phyloP scores from a whole-genome alignment of 2,113 vertebrate species.

The Reinhardtius hippoglossoides region DNA sequence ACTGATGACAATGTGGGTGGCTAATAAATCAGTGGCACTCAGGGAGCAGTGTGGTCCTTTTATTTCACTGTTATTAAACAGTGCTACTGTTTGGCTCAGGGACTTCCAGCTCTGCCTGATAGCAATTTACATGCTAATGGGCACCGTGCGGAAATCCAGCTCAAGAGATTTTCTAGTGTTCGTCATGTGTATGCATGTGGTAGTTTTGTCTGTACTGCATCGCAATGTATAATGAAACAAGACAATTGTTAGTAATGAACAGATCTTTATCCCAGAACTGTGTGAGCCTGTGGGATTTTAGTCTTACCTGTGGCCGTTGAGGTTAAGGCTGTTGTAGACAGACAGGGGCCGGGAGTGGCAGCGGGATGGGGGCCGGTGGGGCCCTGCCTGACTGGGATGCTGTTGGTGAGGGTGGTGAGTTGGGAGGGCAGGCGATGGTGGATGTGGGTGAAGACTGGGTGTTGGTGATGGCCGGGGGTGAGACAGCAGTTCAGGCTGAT shows the following conservation, averaged over 20 bases:
- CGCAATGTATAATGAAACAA: background rate
- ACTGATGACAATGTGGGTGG: constrained; percentile 50
- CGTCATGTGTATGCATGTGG: constrained; percentile 48
- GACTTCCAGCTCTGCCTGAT: constrained; percentile 41
- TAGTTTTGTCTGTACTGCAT: constrained; percentile 20
- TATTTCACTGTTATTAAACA: constrained; percentile 53
- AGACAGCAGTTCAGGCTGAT: constrained; percentile 67
- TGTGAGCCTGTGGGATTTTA: background rate
- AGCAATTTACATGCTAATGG: constrained; percentile 62
- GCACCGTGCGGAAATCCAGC: constrained; percentile 37
- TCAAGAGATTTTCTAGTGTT: constrained; percentile 54
- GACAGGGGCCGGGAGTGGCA: constrained; percentile 86
- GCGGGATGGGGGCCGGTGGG: constrained; percentile 84
- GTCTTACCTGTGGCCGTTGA: constrained; percentile 94
- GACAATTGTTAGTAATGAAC: too few species aligned
- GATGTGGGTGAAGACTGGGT: constrained; percentile 75
- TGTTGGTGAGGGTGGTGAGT: constrained; percentile 77
- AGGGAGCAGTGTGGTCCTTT: constrained; percentile 35
- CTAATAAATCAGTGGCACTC: constrained; percentile 55
- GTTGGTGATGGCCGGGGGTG: constrained; percentile 68
- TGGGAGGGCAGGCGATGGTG: constrained; percentile 83
- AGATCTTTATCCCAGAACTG: background rate
- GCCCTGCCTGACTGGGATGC: constrained; percentile 81
- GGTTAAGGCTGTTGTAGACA: constrained; percentile 90
- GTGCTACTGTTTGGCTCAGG: constrained; percentile 34